These are phyloP conservation scores for Alosa sapidissima DNA, from an alignment of 2,797 vertebrate genomes.

Conservation along the genomic window DNA sequence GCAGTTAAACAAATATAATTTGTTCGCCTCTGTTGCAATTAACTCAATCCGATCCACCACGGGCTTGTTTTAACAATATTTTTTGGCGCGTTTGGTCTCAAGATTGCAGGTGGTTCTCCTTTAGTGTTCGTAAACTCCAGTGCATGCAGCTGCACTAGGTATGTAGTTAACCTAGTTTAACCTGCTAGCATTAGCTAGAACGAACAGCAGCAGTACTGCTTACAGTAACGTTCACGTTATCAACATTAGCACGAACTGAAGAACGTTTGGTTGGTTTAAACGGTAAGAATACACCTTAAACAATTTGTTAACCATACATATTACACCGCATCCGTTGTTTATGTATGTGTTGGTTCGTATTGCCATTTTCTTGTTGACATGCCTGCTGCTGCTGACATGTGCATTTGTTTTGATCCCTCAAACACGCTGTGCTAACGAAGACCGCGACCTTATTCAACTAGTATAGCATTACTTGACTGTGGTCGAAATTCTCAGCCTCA, in stretches of 20 bases:
- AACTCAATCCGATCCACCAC: background rate
- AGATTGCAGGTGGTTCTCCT: background rate
- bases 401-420: slow-evolving; percentile 1
- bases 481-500: background rate
- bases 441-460: background rate
- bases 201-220: background rate
- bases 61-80: background rate
- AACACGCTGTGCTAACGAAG: background rate
- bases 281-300: background rate
- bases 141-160: background rate
- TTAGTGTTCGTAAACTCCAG: background rate
- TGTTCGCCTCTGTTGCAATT: slow-evolving; percentile 2
- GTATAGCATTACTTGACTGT: background rate
- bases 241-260: slow-evolving; percentile 10
- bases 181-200: slow-evolving; percentile 14
- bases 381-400: background rate
- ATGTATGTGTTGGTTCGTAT: background rate
- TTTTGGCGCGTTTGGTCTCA: background rate
- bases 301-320: background rate
- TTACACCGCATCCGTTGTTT: background rate
- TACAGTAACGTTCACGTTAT: slow-evolving; percentile 1
- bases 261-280: background rate
- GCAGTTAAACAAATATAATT: slow-evolving; percentile 48
- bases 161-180: background rate
- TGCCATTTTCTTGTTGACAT: slow-evolving; percentile 9